Evolutionary conservation across 2,113 vertebrate genomes (phyloP), one percentile per base, ranked within the genome.

Genomic region (Trematomus loennbergii): DNA sequence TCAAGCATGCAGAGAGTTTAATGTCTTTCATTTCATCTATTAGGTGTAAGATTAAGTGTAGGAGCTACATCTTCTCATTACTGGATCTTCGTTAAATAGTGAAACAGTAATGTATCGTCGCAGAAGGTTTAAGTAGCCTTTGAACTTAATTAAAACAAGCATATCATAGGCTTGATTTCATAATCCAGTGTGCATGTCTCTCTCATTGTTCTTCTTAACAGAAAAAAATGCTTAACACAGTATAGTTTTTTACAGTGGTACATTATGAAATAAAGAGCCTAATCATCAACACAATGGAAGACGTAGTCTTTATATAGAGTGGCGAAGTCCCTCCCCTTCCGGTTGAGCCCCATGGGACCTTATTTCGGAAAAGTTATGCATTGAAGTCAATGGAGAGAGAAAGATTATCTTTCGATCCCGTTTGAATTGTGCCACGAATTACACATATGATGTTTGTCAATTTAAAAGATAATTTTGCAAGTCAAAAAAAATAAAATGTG

Each of bases 21-120:
- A 40, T 40, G 5, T 40, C 36, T 40, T 40, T 52, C 25, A 59
- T 40, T 22, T 40, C 0, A 60, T 10, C 43, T 40, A 40, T 20
- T 53, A 53, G n/a, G 25, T 50, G n/a, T 45, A n/a, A 60, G 46
- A 12, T 52, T 18, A 25, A 43, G 20, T 61, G n/a, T 53, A 29
- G 49, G 46, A 60, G 25, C 9, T 13, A 53, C 29, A 55, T 36
- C 16, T 61, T 54, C 20, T 50, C 18, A 33, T 43, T 29, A 29
- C 46, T 60, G 17, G 20, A 60, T 66, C 33, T 59, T 59, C 5
- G 57, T 49, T 71, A 13, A 71, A 58, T 57, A 68, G 55, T 77
- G 54, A n/a, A 64, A 75, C 18, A 54, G 46, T 52, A 62, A 62
- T 22, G 18, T 18, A 33, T 0, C 13, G 25, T 16, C 17, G 50